These are phyloP conservation scores for Melikaiella ostensackeni DNA, from an alignment of 2,888 invertebrate genomes.

Conservation along the genomic window DNA sequence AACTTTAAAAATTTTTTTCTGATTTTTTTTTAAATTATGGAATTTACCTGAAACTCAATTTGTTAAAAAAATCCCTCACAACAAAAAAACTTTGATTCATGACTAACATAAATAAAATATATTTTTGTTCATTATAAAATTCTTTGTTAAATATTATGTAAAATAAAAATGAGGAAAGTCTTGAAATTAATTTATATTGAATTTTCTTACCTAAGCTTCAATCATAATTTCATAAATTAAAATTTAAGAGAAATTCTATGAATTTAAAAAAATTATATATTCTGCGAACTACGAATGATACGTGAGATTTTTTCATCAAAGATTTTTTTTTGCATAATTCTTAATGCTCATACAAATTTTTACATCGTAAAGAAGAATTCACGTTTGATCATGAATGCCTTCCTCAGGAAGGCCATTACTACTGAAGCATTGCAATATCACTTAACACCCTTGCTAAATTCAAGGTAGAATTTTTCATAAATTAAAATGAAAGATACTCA, in stretches of 20 bases:
- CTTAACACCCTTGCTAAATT: neutral
- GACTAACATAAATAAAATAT: too few relatives aligned
- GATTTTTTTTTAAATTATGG: too few relatives aligned
- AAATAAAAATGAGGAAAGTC: too few relatives aligned
- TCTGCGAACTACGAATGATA: neutral
- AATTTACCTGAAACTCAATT: too few relatives aligned
- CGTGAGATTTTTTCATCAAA: neutral
- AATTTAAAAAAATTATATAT: neutral
- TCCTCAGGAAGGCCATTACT: constrained; percentile 3
- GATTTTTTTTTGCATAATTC: neutral
- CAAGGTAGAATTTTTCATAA: neutral
- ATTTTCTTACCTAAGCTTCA: too few relatives aligned
- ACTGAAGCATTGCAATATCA: neutral
- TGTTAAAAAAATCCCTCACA: too few relatives aligned
- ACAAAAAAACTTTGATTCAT: too few relatives aligned
- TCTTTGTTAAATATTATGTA: too few relatives aligned
- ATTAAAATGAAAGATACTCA: neutral
- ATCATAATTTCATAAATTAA: neutral
- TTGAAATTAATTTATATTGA: too few relatives aligned
- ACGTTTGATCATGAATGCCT: neutral
- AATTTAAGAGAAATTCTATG: neutral
- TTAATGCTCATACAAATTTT: neutral
- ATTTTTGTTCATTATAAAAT: too few relatives aligned
- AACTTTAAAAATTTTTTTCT: too few relatives aligned
- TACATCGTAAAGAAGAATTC: neutral